A percentile compares a stretch with the other conserved stretches of the same genome.
Evolutionary conservation across 2,888 invertebrate genomes (phyloP).

Genomic region (Pandemis heparana): DNA sequence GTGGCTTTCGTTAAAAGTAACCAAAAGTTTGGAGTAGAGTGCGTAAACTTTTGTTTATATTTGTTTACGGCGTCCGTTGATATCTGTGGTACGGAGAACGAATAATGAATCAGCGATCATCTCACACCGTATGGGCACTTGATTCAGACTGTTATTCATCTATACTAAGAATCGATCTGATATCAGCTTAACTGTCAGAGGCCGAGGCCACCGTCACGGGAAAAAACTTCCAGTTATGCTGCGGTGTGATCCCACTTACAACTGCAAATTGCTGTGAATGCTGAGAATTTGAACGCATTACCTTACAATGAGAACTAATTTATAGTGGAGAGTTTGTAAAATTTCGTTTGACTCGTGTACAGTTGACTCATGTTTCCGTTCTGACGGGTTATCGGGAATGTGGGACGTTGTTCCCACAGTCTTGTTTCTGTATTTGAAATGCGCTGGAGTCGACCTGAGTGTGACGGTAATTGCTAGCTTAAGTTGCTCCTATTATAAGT

Average conservation of each 20-base stretch:
- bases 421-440: constrained; percentile 60
- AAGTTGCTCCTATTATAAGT: constrained; percentile 38
- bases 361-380: constrained; percentile 77
- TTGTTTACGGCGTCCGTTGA: constrained; percentile 27
- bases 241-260: constrained; percentile 57
- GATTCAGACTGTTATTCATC: constrained; percentile 63
- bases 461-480: constrained; percentile 40
- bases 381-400: constrained; percentile 77
- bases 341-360: constrained; percentile 54
- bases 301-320: constrained; percentile 36
- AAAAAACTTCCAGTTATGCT: constrained; percentile 72
- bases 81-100: constrained; percentile 29
- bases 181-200: constrained; percentile 62
- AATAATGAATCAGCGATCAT: constrained; percentile 48
- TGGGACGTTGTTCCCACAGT: constrained; percentile 70
- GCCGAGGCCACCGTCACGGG: constrained; percentile 81
- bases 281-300: constrained; percentile 40
- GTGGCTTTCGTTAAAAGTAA: neutral
- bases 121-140: constrained; percentile 30
- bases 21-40: neutral
- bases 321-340: constrained; percentile 27
- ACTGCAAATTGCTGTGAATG: constrained; percentile 55
- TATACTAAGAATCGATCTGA: constrained; percentile 66
- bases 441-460: constrained; percentile 48
- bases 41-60: neutral